These are phyloP conservation scores for Bubalus kerabau DNA, from an alignment of 2,113 vertebrate genomes.

Conservation along the genomic window DNA sequence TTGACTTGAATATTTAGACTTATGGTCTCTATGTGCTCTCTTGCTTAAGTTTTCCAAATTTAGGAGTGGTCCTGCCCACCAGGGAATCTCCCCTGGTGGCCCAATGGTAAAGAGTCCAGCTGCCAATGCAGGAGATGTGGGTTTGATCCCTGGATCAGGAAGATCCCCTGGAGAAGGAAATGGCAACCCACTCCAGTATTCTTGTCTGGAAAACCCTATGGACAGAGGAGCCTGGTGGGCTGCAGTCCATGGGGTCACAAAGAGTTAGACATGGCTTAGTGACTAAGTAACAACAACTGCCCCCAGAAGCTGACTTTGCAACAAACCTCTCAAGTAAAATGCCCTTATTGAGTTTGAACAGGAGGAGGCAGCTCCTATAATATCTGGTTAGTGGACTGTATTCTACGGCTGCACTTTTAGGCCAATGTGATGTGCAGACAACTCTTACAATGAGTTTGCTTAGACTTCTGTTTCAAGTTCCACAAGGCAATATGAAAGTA, in stretches of 20 bases:
- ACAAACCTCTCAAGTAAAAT: neutral
- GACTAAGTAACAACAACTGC: neutral
- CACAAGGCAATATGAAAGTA: neutral
- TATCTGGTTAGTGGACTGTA: neutral
- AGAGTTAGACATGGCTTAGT: neutral
- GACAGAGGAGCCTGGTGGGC: neutral
- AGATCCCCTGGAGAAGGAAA: neutral
- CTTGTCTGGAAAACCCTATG: neutral
- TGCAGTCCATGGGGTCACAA: neutral
- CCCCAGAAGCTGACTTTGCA: too few relatives aligned
- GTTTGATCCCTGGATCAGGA: neutral
- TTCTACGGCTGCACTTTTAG: neutral
- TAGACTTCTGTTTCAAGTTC: neutral
- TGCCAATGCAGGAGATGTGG: neutral
- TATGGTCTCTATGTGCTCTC: neutral
- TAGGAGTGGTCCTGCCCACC: neutral
- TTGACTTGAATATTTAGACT: neutral
- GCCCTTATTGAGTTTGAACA: neutral
- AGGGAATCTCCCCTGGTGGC: neutral
- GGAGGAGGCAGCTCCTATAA: neutral
- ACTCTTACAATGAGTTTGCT: neutral
- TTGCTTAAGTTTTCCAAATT: neutral
- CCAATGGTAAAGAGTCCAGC: rapidly evolving
- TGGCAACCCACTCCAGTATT: neutral
- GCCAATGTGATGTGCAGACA: neutral